These are phyloP conservation scores for Falco columbarius DNA, from an alignment of 2,797 vertebrate genomes.

Conservation along the genomic window DNA sequence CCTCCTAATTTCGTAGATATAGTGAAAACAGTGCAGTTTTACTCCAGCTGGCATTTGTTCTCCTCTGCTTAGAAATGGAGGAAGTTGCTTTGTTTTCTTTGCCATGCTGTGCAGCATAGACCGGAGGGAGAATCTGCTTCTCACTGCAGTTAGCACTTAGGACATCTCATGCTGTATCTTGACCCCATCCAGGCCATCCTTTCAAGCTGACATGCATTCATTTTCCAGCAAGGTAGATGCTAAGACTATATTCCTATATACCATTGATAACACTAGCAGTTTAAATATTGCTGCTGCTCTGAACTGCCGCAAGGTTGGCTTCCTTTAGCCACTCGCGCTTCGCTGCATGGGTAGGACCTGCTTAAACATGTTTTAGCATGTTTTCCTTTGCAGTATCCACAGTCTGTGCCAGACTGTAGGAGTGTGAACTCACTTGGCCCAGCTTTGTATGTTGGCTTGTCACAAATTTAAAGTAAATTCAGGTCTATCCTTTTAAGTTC, in stretches of 20 bases:
- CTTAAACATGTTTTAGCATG: neutral
- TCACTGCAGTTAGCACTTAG: neutral
- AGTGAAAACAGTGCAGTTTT: neutral
- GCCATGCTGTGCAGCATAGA: neutral
- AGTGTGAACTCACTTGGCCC: neutral
- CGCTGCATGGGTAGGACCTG: neutral
- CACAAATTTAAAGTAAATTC: neutral
- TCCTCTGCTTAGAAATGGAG: neutral
- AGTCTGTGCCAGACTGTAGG: neutral
- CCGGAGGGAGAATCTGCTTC: neutral
- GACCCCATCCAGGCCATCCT: neutral
- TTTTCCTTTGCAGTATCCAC: neutral
- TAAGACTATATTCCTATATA: neutral
- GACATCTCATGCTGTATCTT: neutral
- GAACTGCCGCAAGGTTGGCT: neutral
- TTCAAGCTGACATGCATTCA: neutral
- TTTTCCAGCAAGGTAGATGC: neutral
- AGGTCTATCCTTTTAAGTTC: neutral
- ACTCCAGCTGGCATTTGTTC: neutral
- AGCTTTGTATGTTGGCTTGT: neutral
- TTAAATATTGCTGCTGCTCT: neutral
- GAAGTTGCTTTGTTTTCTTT: neutral
- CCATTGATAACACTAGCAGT: neutral
- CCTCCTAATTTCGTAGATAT: neutral
- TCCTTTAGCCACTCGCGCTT: fast-evolving